These are phyloP conservation scores for Panzeria rudis DNA, from an alignment of 2,888 invertebrate species.

Conservation along the genomic window DNA sequence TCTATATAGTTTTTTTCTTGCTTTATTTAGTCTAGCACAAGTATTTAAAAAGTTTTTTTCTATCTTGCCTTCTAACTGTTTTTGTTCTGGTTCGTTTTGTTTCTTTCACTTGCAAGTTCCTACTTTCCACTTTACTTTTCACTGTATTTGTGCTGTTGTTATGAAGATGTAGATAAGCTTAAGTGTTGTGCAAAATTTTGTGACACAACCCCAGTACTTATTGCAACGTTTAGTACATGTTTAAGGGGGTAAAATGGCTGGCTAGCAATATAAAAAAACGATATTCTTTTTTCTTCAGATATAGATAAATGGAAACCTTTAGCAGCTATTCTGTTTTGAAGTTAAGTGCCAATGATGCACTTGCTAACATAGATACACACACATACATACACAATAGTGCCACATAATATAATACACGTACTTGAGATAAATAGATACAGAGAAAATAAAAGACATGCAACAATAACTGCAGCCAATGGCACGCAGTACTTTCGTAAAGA, in stretches of 20 bases:
- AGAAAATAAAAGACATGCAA: conserved; percentile 54
- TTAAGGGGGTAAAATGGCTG: conserved; percentile 60
- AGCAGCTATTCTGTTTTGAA: conserved; percentile 62
- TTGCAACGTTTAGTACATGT: conserved; percentile 67
- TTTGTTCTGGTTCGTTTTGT: conserved; percentile 46
- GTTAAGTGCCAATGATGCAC: conserved; percentile 69
- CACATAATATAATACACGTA: conserved; percentile 47
- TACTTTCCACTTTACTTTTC: conserved; percentile 42
- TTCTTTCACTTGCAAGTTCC: conserved; percentile 41
- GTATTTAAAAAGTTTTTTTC: conserved; percentile 46
- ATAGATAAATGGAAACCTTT: conserved; percentile 47
- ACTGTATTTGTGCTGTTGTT: conserved; percentile 44
- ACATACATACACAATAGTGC: conserved; percentile 16
- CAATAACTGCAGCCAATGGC: conserved; percentile 49
- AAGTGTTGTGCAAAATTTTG: conserved; percentile 71
- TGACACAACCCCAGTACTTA: conserved; percentile 69
- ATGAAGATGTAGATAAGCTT: conserved; percentile 69
- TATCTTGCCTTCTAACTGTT: conserved; percentile 32
- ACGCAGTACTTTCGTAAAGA: conserved; percentile 36
- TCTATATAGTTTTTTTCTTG: background rate
- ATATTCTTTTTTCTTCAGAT: background rate
- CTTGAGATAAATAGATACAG: conserved; percentile 62
- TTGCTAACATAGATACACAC: conserved; percentile 31
- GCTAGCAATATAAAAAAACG: conserved; percentile 15
- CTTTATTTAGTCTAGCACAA: conserved; percentile 44